Conservation (phyloP, 2,797 vertebrate species). For the Poecilia gillii region DNA sequence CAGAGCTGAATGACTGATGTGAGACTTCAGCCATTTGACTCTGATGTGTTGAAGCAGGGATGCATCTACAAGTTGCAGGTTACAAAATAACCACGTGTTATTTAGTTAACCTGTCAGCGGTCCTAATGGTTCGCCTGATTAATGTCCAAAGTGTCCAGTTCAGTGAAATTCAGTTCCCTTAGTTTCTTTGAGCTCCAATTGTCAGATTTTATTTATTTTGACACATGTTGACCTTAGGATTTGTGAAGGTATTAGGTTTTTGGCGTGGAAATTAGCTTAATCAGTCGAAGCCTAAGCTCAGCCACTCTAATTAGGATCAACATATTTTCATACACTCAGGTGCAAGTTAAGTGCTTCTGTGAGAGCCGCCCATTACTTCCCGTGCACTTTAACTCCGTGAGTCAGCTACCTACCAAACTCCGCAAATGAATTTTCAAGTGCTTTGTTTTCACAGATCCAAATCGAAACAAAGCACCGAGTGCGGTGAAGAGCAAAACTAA, state of each 20-base stretch:
- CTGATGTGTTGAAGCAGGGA: not conserved
- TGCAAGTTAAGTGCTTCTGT: slow-evolving; percentile 15
- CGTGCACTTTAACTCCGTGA: slow-evolving; percentile 16
- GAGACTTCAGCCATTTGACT: not conserved
- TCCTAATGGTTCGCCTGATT: not conserved
- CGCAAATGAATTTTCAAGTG: slow-evolving; percentile 43
- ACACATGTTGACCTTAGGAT: not conserved
- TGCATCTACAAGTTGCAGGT: not conserved
- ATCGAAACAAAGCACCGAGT: slow-evolving; percentile 36
- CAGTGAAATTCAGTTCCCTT: not conserved
- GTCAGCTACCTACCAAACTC: slow-evolving; percentile 21
- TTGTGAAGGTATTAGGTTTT: not conserved
- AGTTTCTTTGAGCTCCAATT: not conserved
- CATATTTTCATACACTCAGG: slow-evolving; percentile 5
- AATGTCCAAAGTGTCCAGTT: not conserved
- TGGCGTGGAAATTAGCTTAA: slow-evolving; percentile 7
- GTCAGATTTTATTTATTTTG: not conserved
- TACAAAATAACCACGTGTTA: too few species aligned
- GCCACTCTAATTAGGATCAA: slow-evolving; percentile 34
- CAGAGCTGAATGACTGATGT: not conserved
- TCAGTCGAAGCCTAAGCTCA: slow-evolving; percentile 28
- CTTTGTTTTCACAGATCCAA: slow-evolving; percentile 33
- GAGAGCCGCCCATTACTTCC: slow-evolving; percentile 13
- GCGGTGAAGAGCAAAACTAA: slow-evolving; percentile 43
- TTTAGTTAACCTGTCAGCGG: not conserved